phyloP scores from a whole-genome alignment of 1,140 invertebrate species.

The Drosophila erecta region DNA sequence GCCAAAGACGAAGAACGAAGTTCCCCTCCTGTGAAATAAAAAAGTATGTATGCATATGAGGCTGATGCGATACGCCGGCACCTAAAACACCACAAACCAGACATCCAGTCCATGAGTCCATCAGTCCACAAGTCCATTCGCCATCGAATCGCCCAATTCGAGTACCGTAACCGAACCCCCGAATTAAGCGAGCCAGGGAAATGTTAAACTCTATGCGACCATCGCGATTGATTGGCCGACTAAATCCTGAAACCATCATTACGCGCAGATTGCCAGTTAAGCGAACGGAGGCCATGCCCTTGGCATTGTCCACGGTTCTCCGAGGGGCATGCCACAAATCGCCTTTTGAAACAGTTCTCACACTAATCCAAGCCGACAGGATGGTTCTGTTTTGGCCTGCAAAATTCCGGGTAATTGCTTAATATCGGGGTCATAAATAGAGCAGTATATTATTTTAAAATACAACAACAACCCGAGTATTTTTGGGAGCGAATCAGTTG shows the following conservation, averaged over 20 bases:
- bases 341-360: conserved; percentile 1
- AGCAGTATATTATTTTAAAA: too few relatives aligned
- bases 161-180: conserved; percentile 67
- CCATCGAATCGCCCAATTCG: conserved; percentile 40
- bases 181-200: conserved; percentile 46
- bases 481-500: too few relatives aligned
- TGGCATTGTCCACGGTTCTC: not conserved
- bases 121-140: not conserved
- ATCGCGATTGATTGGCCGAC: conserved; percentile 12
- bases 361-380: not conserved
- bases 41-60: conserved; percentile 66
- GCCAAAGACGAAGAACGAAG: conserved; percentile 22
- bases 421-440: too few relatives aligned
- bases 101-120: not conserved
- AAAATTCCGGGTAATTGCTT: too few relatives aligned
- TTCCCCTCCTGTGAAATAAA: conserved; percentile 22
- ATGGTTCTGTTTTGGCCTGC: not conserved
- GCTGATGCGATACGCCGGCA: conserved; percentile 32
- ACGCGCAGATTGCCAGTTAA: conserved; percentile 5
- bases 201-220: conserved; percentile 9
- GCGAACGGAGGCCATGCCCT: conserved; percentile 1
- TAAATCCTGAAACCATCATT: conserved; percentile 1
- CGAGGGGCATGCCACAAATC: not conserved
- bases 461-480: too few relatives aligned
- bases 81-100: conserved; percentile 44